Percentiles rank a stretch among this genome's conserved stretches.
These are phyloP conservation scores for Plebejus melissa DNA, from an alignment of 2,888 invertebrate species.

Conservation along the genomic window DNA sequence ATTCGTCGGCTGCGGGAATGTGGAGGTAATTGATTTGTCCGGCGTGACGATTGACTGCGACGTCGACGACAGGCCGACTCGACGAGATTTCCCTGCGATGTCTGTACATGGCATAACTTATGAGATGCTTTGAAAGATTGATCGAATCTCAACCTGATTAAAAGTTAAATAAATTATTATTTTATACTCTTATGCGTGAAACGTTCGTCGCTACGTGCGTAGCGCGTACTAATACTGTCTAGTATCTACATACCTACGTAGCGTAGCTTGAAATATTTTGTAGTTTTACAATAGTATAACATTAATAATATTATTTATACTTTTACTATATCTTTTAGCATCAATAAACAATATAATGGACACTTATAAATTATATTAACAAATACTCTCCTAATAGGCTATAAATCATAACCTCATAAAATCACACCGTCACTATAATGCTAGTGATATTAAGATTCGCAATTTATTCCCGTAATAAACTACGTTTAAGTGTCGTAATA, in stretches of 20 bases:
- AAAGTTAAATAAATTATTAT: background rate
- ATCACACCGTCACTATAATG: background rate
- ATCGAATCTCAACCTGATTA: background rate
- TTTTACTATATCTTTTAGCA: background rate
- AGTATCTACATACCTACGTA: too few species aligned
- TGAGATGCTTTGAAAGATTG: background rate
- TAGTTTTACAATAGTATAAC: background rate
- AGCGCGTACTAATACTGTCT: too few species aligned
- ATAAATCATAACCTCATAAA: conserved; percentile 12
- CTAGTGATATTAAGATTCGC: conserved; percentile 1
- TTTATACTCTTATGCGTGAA: background rate
- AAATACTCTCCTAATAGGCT: background rate
- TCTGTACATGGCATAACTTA: background rate
- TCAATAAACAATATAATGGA: background rate
- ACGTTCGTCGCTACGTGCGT: background rate
- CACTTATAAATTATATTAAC: background rate
- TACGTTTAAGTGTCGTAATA: background rate
- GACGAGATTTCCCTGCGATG: conserved; percentile 32
- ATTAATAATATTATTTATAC: background rate
- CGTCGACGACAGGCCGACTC: conserved; percentile 51
- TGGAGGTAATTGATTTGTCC: conserved; percentile 76
- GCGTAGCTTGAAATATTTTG: background rate
- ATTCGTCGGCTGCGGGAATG: conserved; percentile 72
- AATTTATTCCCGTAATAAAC: conserved; percentile 2
- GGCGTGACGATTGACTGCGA: conserved; percentile 73